Conservation (phyloP, 2,888 invertebrate genomes). For the Cremastinae sp. region DNA sequence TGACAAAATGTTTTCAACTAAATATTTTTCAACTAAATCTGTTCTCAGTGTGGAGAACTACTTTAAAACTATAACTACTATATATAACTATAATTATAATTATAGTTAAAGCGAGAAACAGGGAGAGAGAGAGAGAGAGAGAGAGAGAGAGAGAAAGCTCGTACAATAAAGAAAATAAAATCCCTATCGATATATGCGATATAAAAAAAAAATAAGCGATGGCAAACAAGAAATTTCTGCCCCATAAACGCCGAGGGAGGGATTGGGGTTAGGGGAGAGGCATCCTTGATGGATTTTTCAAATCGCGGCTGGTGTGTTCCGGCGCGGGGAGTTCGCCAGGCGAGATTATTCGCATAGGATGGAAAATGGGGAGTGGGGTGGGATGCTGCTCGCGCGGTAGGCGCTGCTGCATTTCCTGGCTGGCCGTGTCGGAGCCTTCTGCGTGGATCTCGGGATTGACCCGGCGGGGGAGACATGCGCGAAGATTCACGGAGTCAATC, state of each 20-base stretch:
- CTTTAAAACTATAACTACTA: too few species aligned
- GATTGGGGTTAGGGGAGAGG: too few species aligned
- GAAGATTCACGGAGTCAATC: slow-evolving; percentile 62
- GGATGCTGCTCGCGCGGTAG: slow-evolving; percentile 34
- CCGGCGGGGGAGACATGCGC: slow-evolving; percentile 62
- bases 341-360: neutral
- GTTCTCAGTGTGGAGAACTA: too few species aligned
- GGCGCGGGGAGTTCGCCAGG: neutral
- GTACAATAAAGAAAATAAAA: too few species aligned
- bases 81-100: too few species aligned
- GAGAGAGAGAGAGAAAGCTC: too few species aligned
- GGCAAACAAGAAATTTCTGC: slow-evolving; percentile 4
- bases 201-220: neutral
- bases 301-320: slow-evolving; percentile 12
- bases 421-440: slow-evolving; percentile 23
- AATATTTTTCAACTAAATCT: too few species aligned
- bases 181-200: too few species aligned
- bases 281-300: neutral
- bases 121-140: too few species aligned
- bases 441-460: slow-evolving; percentile 51
- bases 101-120: too few species aligned
- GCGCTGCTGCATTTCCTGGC: slow-evolving; percentile 28
- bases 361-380: slow-evolving; percentile 12
- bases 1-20: too few species aligned
- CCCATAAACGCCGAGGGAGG: neutral